Conservation (phyloP, 2,113 vertebrate genomes). For the Balaenoptera acutorostrata region DNA sequence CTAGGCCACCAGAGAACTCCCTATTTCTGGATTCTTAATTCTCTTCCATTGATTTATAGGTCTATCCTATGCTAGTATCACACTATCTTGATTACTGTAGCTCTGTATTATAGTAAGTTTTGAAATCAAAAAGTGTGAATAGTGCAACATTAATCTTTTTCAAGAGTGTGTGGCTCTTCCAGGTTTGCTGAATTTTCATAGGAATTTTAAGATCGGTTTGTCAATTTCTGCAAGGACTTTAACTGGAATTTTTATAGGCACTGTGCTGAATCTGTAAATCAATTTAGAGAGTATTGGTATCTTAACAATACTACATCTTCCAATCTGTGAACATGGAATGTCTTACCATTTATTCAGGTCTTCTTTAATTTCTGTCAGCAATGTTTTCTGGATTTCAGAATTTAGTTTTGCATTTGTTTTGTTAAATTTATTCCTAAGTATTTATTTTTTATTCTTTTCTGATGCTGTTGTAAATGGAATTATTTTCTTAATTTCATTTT, state of each 20-base stretch:
- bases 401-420: neutral
- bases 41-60: neutral
- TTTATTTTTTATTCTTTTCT: neutral
- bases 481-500: slow-evolving; percentile 24
- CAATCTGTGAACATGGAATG: neutral
- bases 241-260: neutral
- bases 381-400: neutral
- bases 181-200: neutral
- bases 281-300: neutral
- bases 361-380: slow-evolving; percentile 20
- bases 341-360: neutral
- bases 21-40: neutral
- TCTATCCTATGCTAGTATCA: neutral
- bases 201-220: neutral
- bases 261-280: neutral
- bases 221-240: neutral
- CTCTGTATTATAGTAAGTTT: neutral
- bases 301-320: slow-evolving; percentile 6
- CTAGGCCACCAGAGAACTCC: neutral
- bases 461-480: neutral
- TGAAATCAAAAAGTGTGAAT: neutral
- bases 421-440: neutral
- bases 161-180: neutral
- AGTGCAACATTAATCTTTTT: neutral
- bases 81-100: neutral